Evolutionary conservation across 2,888 invertebrate species (phyloP).

Genomic region (Cybosia mesomella): DNA sequence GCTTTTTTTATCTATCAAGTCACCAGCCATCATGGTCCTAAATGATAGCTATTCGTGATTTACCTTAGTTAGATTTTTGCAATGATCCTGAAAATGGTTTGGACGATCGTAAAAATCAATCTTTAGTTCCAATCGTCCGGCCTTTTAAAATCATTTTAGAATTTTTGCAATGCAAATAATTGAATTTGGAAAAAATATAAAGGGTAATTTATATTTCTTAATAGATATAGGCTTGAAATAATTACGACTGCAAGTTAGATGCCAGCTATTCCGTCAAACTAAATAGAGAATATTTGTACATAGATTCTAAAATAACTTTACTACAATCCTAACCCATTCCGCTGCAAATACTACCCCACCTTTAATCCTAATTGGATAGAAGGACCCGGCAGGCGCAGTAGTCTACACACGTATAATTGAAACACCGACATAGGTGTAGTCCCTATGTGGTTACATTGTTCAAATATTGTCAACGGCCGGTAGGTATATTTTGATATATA

Average conservation of each 20-base stretch:
- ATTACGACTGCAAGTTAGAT: not conserved
- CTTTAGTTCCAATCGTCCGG: too few relatives aligned
- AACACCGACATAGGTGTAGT: constrained; percentile 47
- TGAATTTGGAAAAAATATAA: too few relatives aligned
- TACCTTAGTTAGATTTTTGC: too few relatives aligned
- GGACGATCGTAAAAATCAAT: too few relatives aligned
- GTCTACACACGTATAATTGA: constrained; percentile 72
- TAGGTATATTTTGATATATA: constrained; percentile 22
- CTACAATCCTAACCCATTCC: constrained; percentile 18
- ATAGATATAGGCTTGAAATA: not conserved
- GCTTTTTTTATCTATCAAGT: too few relatives aligned
- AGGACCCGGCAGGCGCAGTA: constrained; percentile 69
- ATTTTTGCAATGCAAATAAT: too few relatives aligned
- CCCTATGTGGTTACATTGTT: constrained; percentile 35
- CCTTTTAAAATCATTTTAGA: too few relatives aligned
- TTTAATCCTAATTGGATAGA: constrained; percentile 81
- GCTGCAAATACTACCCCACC: constrained; percentile 55
- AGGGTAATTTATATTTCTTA: too few relatives aligned
- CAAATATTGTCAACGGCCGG: constrained; percentile 38
- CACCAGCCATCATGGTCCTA: too few relatives aligned
- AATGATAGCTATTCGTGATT: too few relatives aligned
- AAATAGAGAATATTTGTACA: too few relatives aligned
- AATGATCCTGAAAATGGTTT: too few relatives aligned
- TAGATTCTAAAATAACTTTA: not conserved
- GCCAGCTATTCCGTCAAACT: not conserved